Evolutionary conservation across 2,888 invertebrate species (phyloP), one percentile per base, ranked within the genome.

Genomic region (Eueremaeus valkanovi): DNA sequence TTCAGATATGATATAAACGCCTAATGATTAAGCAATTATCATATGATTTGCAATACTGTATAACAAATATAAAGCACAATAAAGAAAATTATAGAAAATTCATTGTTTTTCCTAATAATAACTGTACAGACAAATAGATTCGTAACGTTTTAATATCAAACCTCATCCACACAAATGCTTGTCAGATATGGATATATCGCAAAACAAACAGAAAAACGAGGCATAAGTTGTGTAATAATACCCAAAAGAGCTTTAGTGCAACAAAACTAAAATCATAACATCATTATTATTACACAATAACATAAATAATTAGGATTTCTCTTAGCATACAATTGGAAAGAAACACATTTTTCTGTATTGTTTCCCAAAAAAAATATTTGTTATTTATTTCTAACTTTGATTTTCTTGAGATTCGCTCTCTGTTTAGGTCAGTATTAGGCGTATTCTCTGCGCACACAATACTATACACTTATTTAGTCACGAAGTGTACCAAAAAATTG

Each of bases 371-470:
- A 8, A 21, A 8, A 55, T 21, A 21, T 24, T 11, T 55, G 27
- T 55, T 55, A 42, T 55, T 16, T 21, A 8, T 55, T 8, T 55
- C 3, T 24, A 2, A 3, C 8, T 55, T 55, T 21, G 13, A 21
- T 24, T 24, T 55, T 55, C 24, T 55, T n/a, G n/a, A n/a, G n/a
- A n/a, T 27, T 21, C 55, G 36, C 36, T 8, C 21, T 11, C 6
- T 24, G 6, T 61, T 61, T 61, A 31, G 61, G 61, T 61, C 61
- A 61, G 9, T 61, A 61, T 61, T 61, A 61, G 61, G 61, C 61
- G 61, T 61, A 27, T 31, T 31, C 61, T 31, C 29, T 31, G 8
- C 6, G 21, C 21, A 8, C 24, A 21, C 24, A 11, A 55, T 8
- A 24, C 5, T 3, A 55, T 16, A 27, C 6, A 11, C 55, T 21